These are phyloP conservation scores for Vollenhovia emeryi DNA, from an alignment of 1,140 invertebrate species.

Conservation along the genomic window DNA sequence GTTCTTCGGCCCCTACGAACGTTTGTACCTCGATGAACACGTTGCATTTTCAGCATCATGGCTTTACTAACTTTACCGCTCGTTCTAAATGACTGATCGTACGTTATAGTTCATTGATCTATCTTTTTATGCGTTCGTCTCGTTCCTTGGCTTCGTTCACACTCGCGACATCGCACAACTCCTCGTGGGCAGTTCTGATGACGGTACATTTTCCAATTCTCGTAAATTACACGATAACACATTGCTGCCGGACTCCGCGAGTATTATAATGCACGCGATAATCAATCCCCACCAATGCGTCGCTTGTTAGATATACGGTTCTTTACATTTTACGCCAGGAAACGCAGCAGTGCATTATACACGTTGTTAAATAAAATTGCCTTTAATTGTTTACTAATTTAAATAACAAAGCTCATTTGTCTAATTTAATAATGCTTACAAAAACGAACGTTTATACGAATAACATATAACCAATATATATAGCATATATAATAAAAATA, in stretches of 20 bases:
- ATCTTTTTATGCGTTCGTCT: constrained; percentile 19
- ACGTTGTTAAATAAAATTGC: not conserved
- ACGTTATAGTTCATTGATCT: constrained; percentile 21
- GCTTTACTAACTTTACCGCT: constrained; percentile 8
- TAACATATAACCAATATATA: not conserved
- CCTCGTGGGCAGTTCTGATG: constrained; percentile 35
- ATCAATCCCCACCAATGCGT: constrained; percentile 5
- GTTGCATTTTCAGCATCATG: constrained; percentile 7
- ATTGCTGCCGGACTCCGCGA: constrained; percentile 15
- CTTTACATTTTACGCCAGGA: not conserved
- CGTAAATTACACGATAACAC: constrained; percentile 58
- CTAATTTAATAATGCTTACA: not conserved
- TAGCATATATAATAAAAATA: not conserved
- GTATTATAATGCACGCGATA: constrained; percentile 47
- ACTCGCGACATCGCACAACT: constrained; percentile 33
- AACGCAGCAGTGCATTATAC: not conserved
- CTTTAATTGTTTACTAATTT: not conserved
- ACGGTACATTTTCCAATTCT: constrained; percentile 62
- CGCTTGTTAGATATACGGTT: constrained; percentile 18
- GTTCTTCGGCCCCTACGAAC: not conserved
- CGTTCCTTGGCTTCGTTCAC: constrained; percentile 26
- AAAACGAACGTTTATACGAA: not conserved
- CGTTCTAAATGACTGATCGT: not conserved
- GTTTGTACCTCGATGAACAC: not conserved
- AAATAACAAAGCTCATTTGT: not conserved